Conservation (phyloP, 2,113 vertebrate species). For the Cheilinus undulatus region DNA sequence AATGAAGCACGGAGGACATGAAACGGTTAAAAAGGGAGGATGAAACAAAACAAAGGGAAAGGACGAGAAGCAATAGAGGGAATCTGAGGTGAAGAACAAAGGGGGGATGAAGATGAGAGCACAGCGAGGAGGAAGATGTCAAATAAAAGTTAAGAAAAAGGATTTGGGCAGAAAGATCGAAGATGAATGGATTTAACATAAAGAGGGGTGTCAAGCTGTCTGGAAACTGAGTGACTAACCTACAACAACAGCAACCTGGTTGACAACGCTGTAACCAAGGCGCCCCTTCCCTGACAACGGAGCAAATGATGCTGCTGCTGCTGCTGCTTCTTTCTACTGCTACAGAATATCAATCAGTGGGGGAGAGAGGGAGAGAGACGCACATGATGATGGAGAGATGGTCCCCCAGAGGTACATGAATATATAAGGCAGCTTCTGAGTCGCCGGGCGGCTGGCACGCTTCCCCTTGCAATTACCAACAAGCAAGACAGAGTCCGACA, state of each 20-base stretch:
- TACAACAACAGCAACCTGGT: slow-evolving; percentile 28
- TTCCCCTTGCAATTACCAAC: slow-evolving; percentile 58
- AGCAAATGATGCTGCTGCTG: slow-evolving; percentile 52
- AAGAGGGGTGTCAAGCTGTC: slow-evolving; percentile 16
- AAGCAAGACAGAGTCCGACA: slow-evolving; percentile 18
- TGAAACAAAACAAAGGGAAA: background rate
- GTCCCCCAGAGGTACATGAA: slow-evolving; percentile 48
- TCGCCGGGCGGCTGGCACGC: slow-evolving; percentile 25
- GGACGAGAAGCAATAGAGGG: background rate
- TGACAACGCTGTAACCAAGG: slow-evolving; percentile 50
- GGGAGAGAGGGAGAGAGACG: slow-evolving; percentile 13
- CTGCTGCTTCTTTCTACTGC: slow-evolving; percentile 43
- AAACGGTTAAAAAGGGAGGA: background rate
- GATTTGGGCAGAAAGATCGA: background rate
- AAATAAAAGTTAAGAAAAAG: background rate
- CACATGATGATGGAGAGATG: slow-evolving; percentile 33
- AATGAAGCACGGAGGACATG: background rate
- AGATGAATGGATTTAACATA: background rate
- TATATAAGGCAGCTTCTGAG: slow-evolving; percentile 49
- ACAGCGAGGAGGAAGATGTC: background rate
- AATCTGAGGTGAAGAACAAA: slow-evolving; percentile 10
- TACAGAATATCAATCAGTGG: slow-evolving; percentile 62
- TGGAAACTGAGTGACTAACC: slow-evolving; percentile 16
- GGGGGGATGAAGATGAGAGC: slow-evolving; percentile 7
- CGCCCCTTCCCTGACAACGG: slow-evolving; percentile 43